Evolutionary conservation across 2,113 vertebrate species (phyloP), one percentile per base, ranked within the genome.

Genomic region (Oryzias melastigma): DNA sequence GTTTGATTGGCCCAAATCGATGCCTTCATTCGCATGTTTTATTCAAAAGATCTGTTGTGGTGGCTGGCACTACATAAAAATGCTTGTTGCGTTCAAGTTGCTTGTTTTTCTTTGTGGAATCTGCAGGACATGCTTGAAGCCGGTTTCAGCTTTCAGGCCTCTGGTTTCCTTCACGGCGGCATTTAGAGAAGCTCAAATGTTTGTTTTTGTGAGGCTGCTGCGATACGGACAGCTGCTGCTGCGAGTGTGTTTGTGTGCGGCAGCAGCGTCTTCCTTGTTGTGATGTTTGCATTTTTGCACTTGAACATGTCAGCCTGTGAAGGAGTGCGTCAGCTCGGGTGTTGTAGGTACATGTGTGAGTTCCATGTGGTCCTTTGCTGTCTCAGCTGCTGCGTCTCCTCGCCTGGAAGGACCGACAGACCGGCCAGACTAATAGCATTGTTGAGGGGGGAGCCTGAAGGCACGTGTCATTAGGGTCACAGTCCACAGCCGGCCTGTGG

Each of bases 101-200:
- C 45, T 68, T 41, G 17, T 52, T 56, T 76, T 47, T 68, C 47
- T 56, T 35, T 65, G 47, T 65, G 77, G 80, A 79, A 81, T 86
- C 61, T 52, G 59, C 55, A 56, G 65, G 71, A 81, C 47, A 71
- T 50, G 71, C 69, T 73, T 73, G 73, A 74, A 73, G 58, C 71
- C 29, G 73, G 79, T 87, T 69, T 84, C 80, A 57, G 59, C 71
- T 82, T 73, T 61, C 82, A 77, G 71, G 60, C 59, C 43, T 68
- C 44, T 19, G 4, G 65, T 70, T 74, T 85, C 81, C 75, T 58
- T 42, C 3, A 5, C 78, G 45, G 42, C 52, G 85, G 87, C 80
- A 89, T 90, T 90, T 90, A 81, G 87, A 86, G 85, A 86, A 81
- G 83, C 82, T 77, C 81, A 79, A 83, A 77, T 84, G 87, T 84